Conservation (phyloP, 2,113 vertebrate genomes). For the Tragelaphus scriptus region DNA sequence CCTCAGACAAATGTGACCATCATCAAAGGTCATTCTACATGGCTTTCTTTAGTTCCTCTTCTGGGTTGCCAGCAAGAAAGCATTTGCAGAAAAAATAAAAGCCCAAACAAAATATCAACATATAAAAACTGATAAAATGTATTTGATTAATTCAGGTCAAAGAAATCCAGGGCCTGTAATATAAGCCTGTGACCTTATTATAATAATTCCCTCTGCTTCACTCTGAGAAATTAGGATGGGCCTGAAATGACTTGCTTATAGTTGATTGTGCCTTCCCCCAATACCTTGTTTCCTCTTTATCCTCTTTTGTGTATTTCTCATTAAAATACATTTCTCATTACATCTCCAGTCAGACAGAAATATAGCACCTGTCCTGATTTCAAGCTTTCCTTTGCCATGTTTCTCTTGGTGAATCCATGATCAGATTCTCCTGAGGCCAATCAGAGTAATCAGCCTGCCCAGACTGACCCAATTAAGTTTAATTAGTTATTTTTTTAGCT, state of each 20-base stretch:
- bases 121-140: neutral
- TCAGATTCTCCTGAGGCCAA: constrained; percentile 48
- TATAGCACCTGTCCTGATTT: neutral
- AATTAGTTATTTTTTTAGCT: constrained; percentile 68
- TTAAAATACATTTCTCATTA: neutral
- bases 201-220: constrained; percentile 1
- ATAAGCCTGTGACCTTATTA: neutral
- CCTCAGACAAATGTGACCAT: neutral
- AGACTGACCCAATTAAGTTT: constrained; percentile 71
- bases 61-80: neutral
- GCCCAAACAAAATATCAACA: neutral
- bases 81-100: neutral
- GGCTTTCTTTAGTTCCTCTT: neutral
- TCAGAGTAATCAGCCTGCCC: constrained; percentile 61
- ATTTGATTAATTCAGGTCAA: constrained; percentile 10
- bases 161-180: constrained; percentile 1
- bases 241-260: neutral
- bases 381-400: constrained; percentile 22
- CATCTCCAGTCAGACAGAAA: constrained; percentile 40
- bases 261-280: neutral
- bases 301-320: neutral
- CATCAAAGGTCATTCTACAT: rapidly evolving
- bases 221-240: constrained; percentile 33
- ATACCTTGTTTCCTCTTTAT: neutral
- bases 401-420: neutral